Evolutionary conservation across 2,797 vertebrate species (phyloP), one percentile per base, ranked within the genome.

Genomic region (Poecile montanus): DNA sequence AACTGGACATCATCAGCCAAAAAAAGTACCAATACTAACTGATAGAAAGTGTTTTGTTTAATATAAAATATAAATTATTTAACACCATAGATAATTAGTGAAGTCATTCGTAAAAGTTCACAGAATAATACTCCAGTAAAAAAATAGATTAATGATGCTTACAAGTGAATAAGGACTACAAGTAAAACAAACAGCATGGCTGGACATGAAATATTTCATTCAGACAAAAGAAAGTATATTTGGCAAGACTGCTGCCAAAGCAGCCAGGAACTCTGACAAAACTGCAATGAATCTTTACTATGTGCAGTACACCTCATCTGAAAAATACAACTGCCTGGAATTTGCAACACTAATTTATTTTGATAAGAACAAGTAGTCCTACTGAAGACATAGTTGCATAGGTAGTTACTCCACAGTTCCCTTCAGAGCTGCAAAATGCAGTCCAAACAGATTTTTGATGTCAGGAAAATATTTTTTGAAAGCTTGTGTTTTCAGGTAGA

Each of bases 61-160:
- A 95, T 78, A 93, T 47, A 78, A 93, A 94, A 76, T 54, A 96
- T 88, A 91, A 96, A 96, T 93, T 73, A 93, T 45, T 96, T 8
- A 89, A 72, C 66, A 89, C 30, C 20, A 2, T 30, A 85, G 75
- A 85, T 67, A 89, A 89, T 88, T 86, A 92, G 22, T 60, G 23
- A 95, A 85, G 88, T 63, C 20, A 56, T 79, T 83, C 82, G 68
- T 50, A 90, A 89, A 94, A 95, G 90, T 88, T 92, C 75, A 94
- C 78, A 95, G 81, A 38, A 96, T 94, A 97, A 92, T 81, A 73
- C 51, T 92, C 74, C 61, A 93, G 95, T 94, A 74, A 95, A 96
- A 97, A 97, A 96, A 73, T 4, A 89, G 45, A 84, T 61, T 48
- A 89, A 91, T 40, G 44, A 97, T 57, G 83, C 54, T 94, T 65